Percentiles rank a stretch among this genome's conserved stretches.
These are phyloP conservation scores for Brachionus rotundiformis DNA, from an alignment of 1,140 invertebrate species.

Conservation along the genomic window DNA sequence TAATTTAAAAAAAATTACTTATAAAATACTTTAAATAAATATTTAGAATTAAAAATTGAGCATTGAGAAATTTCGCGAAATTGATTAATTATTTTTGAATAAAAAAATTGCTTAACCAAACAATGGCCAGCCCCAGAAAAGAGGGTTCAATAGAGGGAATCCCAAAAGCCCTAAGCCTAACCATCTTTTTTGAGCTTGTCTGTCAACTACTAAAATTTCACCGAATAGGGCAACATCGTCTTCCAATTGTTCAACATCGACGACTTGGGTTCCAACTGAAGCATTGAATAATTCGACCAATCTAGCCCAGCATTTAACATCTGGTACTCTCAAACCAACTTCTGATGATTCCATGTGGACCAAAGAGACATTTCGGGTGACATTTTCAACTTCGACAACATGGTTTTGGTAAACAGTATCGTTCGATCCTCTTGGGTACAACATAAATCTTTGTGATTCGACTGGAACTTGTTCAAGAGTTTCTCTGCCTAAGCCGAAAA, in stretches of 20 bases:
- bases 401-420: slow-evolving; percentile 44
- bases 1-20: not conserved
- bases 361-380: not conserved
- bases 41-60: not conserved
- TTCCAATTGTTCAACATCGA: not conserved
- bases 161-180: not conserved
- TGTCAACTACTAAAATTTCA: slow-evolving; percentile 16
- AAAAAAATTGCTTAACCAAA: not conserved
- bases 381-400: not conserved
- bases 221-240: not conserved
- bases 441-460: slow-evolving; percentile 9
- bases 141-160: not conserved
- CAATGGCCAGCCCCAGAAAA: not conserved
- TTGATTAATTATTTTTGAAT: not conserved
- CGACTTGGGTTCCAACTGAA: not conserved
- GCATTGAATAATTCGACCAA: slow-evolving; percentile 35
- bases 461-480: not conserved
- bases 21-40: slow-evolving; percentile 17
- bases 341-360: not conserved
- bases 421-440: slow-evolving; percentile 41
- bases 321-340: slow-evolving; percentile 30
- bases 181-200: not conserved
- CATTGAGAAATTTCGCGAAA: not conserved
- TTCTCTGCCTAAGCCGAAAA: not conserved
- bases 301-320: slow-evolving; percentile 42